Evolutionary conservation across 2,113 vertebrate genomes (phyloP).

Genomic region (Percopsis transmontana): DNA sequence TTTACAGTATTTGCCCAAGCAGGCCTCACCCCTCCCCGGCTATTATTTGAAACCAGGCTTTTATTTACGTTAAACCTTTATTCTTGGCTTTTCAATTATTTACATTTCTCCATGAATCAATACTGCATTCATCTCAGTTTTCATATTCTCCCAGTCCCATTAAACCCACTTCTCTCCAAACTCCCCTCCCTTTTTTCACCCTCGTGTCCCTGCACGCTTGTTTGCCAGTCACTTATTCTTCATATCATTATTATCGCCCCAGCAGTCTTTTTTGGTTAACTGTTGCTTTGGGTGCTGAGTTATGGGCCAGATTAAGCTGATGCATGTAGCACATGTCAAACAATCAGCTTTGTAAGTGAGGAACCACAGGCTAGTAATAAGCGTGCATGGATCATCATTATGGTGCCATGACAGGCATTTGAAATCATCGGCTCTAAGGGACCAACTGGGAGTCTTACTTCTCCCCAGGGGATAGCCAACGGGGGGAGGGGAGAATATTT

Average conservation of each 20-base stretch:
- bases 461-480: slow-evolving; percentile 21
- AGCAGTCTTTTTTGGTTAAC: neutral
- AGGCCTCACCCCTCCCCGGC: no score
- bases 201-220: no score
- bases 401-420: slow-evolving; percentile 54
- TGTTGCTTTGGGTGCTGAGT: slow-evolving; percentile 39
- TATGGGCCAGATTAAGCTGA: slow-evolving; percentile 62
- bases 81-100: no score
- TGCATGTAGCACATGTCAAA: slow-evolving; percentile 65
- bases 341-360: slow-evolving; percentile 63
- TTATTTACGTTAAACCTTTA: no score
- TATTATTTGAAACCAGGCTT: no score
- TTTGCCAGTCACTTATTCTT: slow-evolving; percentile 3
- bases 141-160: neutral
- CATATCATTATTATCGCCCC: slow-evolving; percentile 3
- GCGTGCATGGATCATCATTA: slow-evolving; percentile 71
- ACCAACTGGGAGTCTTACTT: slow-evolving; percentile 35
- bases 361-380: slow-evolving; percentile 57
- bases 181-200: no score
- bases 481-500: neutral
- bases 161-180: neutral
- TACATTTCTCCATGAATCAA: no score
- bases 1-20: no score
- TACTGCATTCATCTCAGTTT: no score
- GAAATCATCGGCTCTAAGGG: slow-evolving; percentile 45